A percentile compares a stretch with the other conserved stretches of the same genome.
Evolutionary conservation across 2,113 vertebrate species (phyloP).

Genomic region (Eclectus roratus): DNA sequence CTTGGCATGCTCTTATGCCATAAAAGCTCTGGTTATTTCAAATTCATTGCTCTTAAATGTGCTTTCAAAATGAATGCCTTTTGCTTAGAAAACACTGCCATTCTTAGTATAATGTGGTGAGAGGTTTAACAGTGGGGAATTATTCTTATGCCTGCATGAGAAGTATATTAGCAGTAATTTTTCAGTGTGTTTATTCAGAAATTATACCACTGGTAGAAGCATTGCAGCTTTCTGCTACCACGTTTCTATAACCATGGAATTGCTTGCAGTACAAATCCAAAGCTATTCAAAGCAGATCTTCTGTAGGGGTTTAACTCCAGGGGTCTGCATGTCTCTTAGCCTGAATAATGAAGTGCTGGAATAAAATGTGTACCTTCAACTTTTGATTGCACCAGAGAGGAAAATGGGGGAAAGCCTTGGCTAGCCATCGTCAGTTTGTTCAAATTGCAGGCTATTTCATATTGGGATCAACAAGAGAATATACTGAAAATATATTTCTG

Average conservation of each 20-base stretch:
- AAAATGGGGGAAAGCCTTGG: neutral
- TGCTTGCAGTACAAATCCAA: neutral
- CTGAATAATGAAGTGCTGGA: neutral
- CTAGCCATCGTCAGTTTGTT: neutral
- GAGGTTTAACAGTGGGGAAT: neutral
- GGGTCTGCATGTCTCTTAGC: neutral
- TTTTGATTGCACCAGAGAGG: neutral
- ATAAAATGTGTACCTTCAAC: neutral
- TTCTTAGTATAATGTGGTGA: neutral
- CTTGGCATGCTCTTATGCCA: neutral
- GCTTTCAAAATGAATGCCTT: neutral
- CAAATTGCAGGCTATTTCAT: neutral
- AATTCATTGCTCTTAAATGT: neutral
- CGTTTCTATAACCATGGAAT: neutral
- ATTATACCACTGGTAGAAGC: neutral
- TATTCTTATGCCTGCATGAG: neutral
- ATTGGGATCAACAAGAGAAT: neutral
- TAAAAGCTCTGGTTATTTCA: neutral
- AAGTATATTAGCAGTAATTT: neutral
- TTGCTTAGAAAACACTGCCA: neutral
- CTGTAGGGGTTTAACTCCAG: neutral
- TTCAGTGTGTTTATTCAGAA: slow-evolving; percentile 5
- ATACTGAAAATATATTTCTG: neutral
- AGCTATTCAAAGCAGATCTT: slow-evolving; percentile 13
- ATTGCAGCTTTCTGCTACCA: neutral